A percentile compares a stretch with the other conserved stretches of the same genome.
Evolutionary conservation across 2,888 invertebrate genomes (phyloP).

Genomic region (Heliconius sara): DNA sequence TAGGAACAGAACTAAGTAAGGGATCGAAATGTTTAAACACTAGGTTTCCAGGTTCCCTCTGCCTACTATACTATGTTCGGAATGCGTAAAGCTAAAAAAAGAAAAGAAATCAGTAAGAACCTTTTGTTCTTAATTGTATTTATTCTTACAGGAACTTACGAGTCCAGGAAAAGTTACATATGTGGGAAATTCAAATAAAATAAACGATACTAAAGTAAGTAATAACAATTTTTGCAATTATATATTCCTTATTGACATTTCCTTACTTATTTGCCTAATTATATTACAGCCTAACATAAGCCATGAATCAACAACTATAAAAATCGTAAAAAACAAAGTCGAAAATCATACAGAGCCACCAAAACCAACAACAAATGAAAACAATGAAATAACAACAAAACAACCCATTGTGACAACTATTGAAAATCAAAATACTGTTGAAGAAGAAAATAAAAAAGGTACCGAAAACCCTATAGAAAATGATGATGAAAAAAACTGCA

Average conservation of each 20-base stretch:
- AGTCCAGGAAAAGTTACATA: not conserved
- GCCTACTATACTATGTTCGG: too few relatives aligned
- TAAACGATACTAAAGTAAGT: conserved; percentile 6
- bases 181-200: conserved; percentile 12
- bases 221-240: not conserved
- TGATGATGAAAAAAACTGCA: not conserved
- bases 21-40: too few relatives aligned
- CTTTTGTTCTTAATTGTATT: not conserved
- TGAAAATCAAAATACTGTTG: not conserved
- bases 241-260: not conserved
- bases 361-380: not conserved
- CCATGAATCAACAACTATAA: not conserved
- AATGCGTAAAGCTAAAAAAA: too few relatives aligned
- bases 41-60: too few relatives aligned
- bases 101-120: not conserved
- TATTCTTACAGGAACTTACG: not conserved
- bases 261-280: not conserved
- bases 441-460: not conserved
- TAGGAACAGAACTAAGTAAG: too few relatives aligned
- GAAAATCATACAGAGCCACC: not conserved
- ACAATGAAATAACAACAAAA: not conserved
- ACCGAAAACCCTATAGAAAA: conserved; percentile 1
- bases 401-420: not conserved
- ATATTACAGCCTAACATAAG: not conserved
- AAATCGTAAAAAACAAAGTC: not conserved